Percentiles rank a stretch among this genome's conserved stretches.
These are phyloP conservation scores for Pseudorasbora parva DNA, from an alignment of 2,113 vertebrate genomes.

Conservation along the genomic window DNA sequence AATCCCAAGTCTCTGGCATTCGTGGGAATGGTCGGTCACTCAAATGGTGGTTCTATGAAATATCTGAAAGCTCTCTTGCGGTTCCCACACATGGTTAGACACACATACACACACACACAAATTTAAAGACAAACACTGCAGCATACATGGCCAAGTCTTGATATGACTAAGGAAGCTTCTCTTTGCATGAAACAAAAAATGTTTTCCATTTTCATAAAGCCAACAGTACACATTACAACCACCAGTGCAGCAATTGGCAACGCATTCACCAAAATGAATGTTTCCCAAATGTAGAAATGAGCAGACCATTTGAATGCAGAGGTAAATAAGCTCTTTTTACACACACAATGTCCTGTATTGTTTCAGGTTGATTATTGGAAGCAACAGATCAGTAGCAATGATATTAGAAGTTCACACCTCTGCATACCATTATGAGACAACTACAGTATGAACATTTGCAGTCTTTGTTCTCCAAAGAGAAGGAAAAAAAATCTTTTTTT, in stretches of 20 bases:
- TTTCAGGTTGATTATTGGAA: slow-evolving; percentile 33
- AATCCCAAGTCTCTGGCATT: slow-evolving; percentile 69
- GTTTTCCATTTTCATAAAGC: not conserved
- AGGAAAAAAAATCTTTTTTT: slow-evolving; percentile 67
- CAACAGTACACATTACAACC: not conserved
- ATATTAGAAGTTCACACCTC: slow-evolving; percentile 46
- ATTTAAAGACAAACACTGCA: slow-evolving; percentile 62
- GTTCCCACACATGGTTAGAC: slow-evolving; percentile 40
- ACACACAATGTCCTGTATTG: not conserved
- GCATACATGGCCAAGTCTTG: slow-evolving; percentile 26
- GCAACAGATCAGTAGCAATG: slow-evolving; percentile 78
- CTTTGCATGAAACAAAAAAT: not conserved
- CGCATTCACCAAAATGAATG: slow-evolving; percentile 32
- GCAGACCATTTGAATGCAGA: slow-evolving; percentile 15
- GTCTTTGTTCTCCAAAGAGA: slow-evolving; percentile 30
- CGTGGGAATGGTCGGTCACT: slow-evolving; percentile 68
- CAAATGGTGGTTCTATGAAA: slow-evolving; percentile 55
- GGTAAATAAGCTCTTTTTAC: slow-evolving; percentile 1
- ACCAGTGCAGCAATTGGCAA: slow-evolving; percentile 34
- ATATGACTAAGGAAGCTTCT: slow-evolving; percentile 2
- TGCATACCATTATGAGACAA: slow-evolving; percentile 69
- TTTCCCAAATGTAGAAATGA: slow-evolving; percentile 16
- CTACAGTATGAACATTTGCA: slow-evolving; percentile 52
- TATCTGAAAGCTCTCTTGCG: slow-evolving; percentile 54
- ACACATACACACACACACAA: slow-evolving; percentile 54